Percentiles rank a stretch among this genome's conserved stretches.
These are phyloP conservation scores for Beris chalybata DNA, from an alignment of 2,888 invertebrate species.

Conservation along the genomic window DNA sequence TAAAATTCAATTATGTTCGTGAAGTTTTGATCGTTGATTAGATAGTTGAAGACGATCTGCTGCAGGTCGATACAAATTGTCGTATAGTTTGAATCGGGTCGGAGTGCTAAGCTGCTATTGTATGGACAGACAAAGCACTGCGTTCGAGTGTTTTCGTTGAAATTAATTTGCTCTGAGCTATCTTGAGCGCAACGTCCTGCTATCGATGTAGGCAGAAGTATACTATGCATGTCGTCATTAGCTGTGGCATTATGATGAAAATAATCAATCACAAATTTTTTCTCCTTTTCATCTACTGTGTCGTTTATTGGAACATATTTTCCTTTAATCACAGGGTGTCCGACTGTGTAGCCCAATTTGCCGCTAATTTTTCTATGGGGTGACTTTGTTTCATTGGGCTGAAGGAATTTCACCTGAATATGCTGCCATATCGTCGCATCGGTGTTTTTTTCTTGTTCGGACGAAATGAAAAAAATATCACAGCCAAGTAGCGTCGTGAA, in stretches of 20 bases:
- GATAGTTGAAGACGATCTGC: conserved; percentile 39
- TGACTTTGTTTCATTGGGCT: conserved; percentile 37
- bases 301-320: conserved; percentile 43
- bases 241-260: conserved; percentile 40
- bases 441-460: neutral
- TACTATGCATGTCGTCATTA: conserved; percentile 14
- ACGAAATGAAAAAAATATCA: conserved; percentile 36
- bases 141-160: conserved; percentile 47
- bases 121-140: conserved; percentile 46
- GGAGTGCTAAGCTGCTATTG: conserved; percentile 34
- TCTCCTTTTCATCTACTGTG: conserved; percentile 38
- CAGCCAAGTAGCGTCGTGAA: conserved; percentile 41
- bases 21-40: conserved; percentile 39
- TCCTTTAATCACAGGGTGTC: conserved; percentile 47
- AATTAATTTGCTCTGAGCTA: conserved; percentile 43
- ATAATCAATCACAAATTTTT: conserved; percentile 44
- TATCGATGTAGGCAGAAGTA: conserved; percentile 20
- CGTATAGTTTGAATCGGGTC: conserved; percentile 46
- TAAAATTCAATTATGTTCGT: conserved; percentile 27
- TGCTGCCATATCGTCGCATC: conserved; percentile 43
- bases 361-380: conserved; percentile 41
- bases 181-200: conserved; percentile 16
- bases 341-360: conserved; percentile 49
- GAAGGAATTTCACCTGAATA: conserved; percentile 44
- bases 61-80: conserved; percentile 48